phyloP scores from a whole-genome alignment of 2,888 invertebrate genomes.

The Aspidiotus rigidus region DNA sequence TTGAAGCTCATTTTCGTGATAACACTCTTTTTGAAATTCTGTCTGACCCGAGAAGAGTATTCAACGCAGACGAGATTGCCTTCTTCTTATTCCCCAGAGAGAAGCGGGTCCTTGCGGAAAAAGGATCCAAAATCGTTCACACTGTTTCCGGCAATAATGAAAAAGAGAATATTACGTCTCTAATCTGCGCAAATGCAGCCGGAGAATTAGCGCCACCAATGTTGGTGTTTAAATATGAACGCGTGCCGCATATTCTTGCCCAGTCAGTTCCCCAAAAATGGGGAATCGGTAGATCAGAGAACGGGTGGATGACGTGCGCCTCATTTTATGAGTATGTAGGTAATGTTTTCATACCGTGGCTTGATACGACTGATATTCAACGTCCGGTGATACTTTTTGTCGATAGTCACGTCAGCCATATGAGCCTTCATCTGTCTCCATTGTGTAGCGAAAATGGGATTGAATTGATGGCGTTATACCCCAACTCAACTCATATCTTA shows the following conservation, averaged over 20 bases:
- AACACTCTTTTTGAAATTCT: background rate
- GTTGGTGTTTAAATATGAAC: background rate
- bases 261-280: background rate
- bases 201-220: background rate
- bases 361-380: background rate
- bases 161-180: background rate
- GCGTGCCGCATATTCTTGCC: background rate
- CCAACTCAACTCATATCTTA: background rate
- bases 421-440: background rate
- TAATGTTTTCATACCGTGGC: background rate
- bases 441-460: background rate
- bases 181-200: background rate
- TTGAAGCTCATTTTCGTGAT: background rate
- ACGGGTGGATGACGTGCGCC: background rate
- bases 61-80: background rate
- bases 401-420: background rate
- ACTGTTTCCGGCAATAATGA: background rate
- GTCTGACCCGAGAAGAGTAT: background rate
- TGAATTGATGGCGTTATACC: background rate
- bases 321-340: background rate
- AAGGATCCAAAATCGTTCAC: background rate
- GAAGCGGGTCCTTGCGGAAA: background rate
- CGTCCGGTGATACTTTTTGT: background rate
- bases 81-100: background rate
- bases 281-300: background rate